Percentiles rank a stretch among this genome's conserved stretches.
These are phyloP conservation scores for Hyperoplus immaculatus DNA, from an alignment of 2,797 vertebrate genomes.

Conservation along the genomic window DNA sequence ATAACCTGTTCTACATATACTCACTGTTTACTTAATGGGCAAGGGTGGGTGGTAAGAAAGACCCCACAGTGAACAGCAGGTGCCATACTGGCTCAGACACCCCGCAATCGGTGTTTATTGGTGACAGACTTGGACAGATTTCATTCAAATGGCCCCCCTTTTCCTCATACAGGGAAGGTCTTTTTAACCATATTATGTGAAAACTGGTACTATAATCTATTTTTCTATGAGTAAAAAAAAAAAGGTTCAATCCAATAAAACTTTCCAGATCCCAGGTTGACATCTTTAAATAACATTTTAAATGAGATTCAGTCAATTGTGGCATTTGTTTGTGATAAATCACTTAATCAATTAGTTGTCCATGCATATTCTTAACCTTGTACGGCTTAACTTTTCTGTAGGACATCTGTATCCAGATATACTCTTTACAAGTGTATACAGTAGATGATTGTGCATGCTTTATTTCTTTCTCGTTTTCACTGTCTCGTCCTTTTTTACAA, in stretches of 20 bases:
- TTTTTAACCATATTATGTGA: slow-evolving; percentile 2
- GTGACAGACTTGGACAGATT: slow-evolving; percentile 28
- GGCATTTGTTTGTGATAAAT: background rate
- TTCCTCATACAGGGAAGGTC: background rate
- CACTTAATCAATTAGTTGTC: background rate
- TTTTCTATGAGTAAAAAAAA: too few relatives aligned
- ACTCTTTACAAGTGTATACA: too few relatives aligned
- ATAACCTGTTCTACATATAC: slow-evolving; percentile 53
- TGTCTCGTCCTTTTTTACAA: background rate
- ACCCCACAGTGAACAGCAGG: slow-evolving; percentile 70
- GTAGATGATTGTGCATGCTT: background rate
- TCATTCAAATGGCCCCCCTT: background rate
- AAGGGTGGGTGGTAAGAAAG: slow-evolving; percentile 64
- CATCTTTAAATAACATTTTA: too few relatives aligned
- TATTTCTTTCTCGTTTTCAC: background rate
- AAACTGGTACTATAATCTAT: background rate
- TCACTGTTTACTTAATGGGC: slow-evolving; percentile 49
- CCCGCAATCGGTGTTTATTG: slow-evolving; percentile 35
- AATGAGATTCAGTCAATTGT: too few relatives aligned
- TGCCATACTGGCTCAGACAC: slow-evolving; percentile 27
- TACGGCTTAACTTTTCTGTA: too few relatives aligned
- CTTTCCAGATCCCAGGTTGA: too few relatives aligned
- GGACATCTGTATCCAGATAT: too few relatives aligned
- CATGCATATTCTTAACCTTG: too few relatives aligned
- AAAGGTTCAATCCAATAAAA: too few relatives aligned